phyloP scores from a whole-genome alignment of 2,888 invertebrate genomes.

The Pollenia griseotomentosa region DNA sequence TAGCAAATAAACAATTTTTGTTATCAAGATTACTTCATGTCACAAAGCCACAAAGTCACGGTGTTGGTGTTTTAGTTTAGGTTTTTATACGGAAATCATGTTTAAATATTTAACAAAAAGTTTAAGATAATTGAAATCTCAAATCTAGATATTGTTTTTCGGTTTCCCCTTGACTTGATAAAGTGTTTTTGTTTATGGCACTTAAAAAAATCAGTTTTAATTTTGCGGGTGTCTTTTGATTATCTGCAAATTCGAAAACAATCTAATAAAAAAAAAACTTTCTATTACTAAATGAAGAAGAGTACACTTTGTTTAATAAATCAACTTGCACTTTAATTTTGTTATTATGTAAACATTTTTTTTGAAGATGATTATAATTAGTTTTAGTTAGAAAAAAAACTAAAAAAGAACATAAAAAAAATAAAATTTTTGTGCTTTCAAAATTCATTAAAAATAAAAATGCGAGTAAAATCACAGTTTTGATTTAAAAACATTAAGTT shows the following conservation, averaged over 20 bases:
- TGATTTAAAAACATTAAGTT: too few relatives aligned
- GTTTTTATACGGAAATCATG: constrained; percentile 9
- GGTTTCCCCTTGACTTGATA: not conserved
- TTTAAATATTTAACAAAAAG: constrained; percentile 6
- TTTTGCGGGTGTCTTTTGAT: constrained; percentile 10
- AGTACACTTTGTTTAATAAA: not conserved
- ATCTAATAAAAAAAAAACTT: constrained; percentile 2
- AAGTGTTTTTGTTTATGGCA: constrained; percentile 12
- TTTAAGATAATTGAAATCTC: constrained; percentile 36
- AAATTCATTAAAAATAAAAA: too few relatives aligned
- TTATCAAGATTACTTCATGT: constrained; percentile 8
- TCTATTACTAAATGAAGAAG: not conserved
- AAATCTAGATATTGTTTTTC: not conserved
- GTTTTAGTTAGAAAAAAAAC: too few relatives aligned
- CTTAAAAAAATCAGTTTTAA: constrained; percentile 6
- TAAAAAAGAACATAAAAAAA: too few relatives aligned
- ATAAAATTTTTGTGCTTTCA: too few relatives aligned
- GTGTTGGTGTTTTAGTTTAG: not conserved
- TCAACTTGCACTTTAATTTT: too few relatives aligned
- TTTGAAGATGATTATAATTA: too few relatives aligned
- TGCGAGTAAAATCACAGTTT: too few relatives aligned
- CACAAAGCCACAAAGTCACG: not conserved
- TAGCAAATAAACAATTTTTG: not conserved
- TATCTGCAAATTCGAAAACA: not conserved
- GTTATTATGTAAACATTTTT: too few relatives aligned